phyloP scores from a whole-genome alignment of 2,113 vertebrate genomes.

The Leucosticte australis region DNA sequence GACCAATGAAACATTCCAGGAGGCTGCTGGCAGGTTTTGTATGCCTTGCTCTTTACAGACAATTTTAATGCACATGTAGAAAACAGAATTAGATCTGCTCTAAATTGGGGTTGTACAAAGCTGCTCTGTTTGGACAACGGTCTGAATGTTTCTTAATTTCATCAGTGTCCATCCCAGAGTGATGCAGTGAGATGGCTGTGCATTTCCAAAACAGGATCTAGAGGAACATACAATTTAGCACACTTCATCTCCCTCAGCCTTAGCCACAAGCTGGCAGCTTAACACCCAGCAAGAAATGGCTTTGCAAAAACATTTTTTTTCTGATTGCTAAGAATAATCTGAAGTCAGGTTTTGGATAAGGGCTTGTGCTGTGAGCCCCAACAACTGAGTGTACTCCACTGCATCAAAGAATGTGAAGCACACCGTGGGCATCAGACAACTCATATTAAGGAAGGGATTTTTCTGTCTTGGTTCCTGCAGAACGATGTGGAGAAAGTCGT shows the following conservation, averaged over 20 bases:
- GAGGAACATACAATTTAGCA: background rate
- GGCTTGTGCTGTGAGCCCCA: background rate
- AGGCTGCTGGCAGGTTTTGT: background rate
- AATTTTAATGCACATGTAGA: background rate
- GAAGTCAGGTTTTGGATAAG: background rate
- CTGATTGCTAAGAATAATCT: background rate
- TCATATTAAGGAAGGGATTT: background rate
- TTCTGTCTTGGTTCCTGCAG: slow-evolving; percentile 66
- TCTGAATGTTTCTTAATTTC: background rate
- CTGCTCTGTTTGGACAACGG: fast-evolving
- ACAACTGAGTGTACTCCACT: background rate
- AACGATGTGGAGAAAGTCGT: slow-evolving; percentile 98
- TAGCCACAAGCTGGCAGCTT: background rate
- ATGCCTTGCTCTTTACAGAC: background rate
- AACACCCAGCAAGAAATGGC: background rate
- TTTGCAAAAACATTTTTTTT: background rate
- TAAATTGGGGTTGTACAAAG: background rate
- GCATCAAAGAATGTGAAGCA: background rate
- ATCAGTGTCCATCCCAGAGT: fast-evolving
- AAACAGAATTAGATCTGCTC: background rate
- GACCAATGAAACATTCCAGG: background rate
- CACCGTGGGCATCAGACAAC: background rate
- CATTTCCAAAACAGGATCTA: background rate
- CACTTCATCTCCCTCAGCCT: background rate
- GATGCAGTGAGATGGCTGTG: background rate